These are phyloP conservation scores for Mionectes olivaceus DNA, from an alignment of 2,797 vertebrate genomes.

Conservation along the genomic window DNA sequence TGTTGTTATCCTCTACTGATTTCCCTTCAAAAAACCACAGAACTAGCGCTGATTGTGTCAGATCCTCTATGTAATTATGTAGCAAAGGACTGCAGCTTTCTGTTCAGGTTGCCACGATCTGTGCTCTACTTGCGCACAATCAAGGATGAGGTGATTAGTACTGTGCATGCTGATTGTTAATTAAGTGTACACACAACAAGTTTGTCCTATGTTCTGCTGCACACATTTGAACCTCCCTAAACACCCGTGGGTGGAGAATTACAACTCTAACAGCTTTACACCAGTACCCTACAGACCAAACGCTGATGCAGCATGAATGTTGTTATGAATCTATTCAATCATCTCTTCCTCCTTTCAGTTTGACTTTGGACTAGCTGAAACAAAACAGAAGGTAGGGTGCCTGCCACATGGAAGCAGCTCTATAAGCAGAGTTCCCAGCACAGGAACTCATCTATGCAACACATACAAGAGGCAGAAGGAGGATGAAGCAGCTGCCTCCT, in stretches of 20 bases:
- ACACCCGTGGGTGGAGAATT: background rate
- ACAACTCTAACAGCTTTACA: background rate
- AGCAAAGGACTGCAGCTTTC: background rate
- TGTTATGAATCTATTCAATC: background rate
- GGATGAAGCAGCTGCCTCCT: background rate
- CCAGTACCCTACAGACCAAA: background rate
- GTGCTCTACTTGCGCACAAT: background rate
- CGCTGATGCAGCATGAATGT: background rate
- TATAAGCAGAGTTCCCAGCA: background rate
- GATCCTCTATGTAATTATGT: fast-evolving
- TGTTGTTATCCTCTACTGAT: background rate
- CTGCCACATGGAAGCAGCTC: background rate
- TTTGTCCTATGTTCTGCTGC: background rate
- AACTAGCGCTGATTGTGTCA: background rate
- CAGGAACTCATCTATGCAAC: background rate
- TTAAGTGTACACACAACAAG: background rate
- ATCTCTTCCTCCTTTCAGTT: background rate
- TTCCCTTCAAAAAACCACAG: background rate
- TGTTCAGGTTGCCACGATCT: background rate
- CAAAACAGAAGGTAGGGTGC: background rate
- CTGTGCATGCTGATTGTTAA: background rate
- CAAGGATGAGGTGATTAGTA: background rate
- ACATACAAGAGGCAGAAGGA: background rate
- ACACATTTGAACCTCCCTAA: background rate
- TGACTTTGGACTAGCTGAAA: background rate